Evolutionary conservation across 2,113 vertebrate species (phyloP), one percentile per base, ranked within the genome.

Genomic region (Catharus bicknelli): DNA sequence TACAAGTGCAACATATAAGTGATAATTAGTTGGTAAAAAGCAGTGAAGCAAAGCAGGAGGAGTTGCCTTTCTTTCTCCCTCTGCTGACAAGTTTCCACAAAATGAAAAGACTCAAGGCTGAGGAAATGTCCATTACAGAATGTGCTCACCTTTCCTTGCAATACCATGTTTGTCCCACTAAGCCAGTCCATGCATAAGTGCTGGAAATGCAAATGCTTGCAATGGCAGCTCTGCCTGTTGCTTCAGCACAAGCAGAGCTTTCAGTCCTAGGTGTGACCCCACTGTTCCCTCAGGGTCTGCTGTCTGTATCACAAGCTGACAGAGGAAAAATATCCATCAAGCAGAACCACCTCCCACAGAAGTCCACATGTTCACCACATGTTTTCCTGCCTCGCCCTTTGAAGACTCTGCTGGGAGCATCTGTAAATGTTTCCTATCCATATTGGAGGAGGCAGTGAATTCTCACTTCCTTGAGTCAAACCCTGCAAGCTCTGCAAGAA

Each of bases 351-450:
- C 48, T 17, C 30, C 25, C 19, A 22, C 18, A 11, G 42, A 88
- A 50, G 15, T 42, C 63, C 89, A 93, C 76, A 79, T 69, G 81
- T 88, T 91, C 64, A 73, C 75, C 88, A 94, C 22, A 34, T 92
- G 83, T 69, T 86, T 95, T 92, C 64, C 80, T 94, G 82, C 81
- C 57, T 87, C 73, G 57, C 47, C 42, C 67, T 94, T 95, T 93
- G 91, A 95, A 94, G 87, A 66, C 22, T 64, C 64, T 64, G 17
- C 67, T 72, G 58, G 89, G 79, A 94, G 7, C 72, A 74, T 83
- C 73, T 75, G 79, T 87, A 83, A 93, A 85, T n/a, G 26, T 72
- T 94, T 89, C 61, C 70, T 51, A 43, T 59, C 83, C 48, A 23
- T 83, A 79, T 11, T 54, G 9, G 53, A 84, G 38, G 6, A 83